Evolutionary conservation across 2,888 invertebrate genomes (phyloP).

Genomic region (Leptopilina syphax): DNA sequence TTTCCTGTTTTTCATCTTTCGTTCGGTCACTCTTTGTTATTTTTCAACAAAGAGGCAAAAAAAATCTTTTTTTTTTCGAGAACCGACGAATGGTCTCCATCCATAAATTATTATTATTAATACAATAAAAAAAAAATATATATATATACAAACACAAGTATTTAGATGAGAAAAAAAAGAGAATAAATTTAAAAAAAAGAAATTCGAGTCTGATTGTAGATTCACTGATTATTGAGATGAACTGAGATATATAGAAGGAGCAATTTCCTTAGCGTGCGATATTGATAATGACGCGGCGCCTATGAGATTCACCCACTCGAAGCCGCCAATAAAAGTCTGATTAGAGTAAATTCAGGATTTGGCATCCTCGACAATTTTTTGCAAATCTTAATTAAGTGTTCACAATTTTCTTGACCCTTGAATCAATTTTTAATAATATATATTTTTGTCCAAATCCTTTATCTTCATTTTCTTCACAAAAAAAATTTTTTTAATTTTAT

Average conservation of each 20-base stretch:
- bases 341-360: conserved; percentile 52
- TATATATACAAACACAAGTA: not conserved
- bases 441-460: not conserved
- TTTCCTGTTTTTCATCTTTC: not conserved
- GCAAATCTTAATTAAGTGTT: conserved; percentile 26
- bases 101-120: not conserved
- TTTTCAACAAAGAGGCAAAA: conserved; percentile 3
- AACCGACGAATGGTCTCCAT: conserved; percentile 37
- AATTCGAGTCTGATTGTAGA: conserved; percentile 22
- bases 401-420: not conserved
- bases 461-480: not conserved
- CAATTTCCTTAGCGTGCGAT: conserved; percentile 25
- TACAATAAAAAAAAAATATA: not conserved
- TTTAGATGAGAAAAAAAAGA: not conserved
- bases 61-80: not conserved
- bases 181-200: not conserved
- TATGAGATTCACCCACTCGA: conserved; percentile 33
- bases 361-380: conserved; percentile 39
- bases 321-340: conserved; percentile 57
- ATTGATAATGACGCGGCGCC: conserved; percentile 35
- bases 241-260: not conserved
- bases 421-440: not conserved
- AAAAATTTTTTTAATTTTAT: too few relatives aligned
- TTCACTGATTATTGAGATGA: conserved; percentile 9
- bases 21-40: conserved; percentile 15